Conservation (phyloP, 2,113 vertebrate genomes). For the Excalfactoria chinensis region DNA sequence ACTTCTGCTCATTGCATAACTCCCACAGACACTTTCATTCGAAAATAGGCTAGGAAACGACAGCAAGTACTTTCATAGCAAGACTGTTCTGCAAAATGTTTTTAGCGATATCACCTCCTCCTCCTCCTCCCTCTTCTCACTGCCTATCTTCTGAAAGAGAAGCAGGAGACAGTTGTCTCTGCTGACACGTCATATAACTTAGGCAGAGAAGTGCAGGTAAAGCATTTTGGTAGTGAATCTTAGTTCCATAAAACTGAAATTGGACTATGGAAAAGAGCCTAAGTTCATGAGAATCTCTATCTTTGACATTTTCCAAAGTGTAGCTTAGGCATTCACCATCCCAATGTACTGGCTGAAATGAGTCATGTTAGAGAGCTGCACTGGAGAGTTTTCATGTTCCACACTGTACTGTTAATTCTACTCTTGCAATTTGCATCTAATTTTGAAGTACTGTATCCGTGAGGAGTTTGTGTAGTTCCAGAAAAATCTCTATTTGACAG, state of each 20-base stretch:
- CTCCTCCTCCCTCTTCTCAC: not conserved
- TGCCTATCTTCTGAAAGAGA: slow-evolving; percentile 35
- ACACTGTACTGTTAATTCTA: not conserved
- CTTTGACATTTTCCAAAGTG: slow-evolving; percentile 14
- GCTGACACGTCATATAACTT: slow-evolving; percentile 39
- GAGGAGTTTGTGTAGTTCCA: not conserved
- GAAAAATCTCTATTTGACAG: not conserved
- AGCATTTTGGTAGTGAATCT: not conserved
- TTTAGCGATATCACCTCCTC: slow-evolving; percentile 57
- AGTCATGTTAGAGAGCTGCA: not conserved
- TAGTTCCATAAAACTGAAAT: not conserved
- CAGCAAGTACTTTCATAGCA: slow-evolving; percentile 17
- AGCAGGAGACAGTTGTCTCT: slow-evolving; percentile 35
- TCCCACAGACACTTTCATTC: not conserved
- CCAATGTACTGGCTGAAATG: not conserved
- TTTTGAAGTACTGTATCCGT: not conserved
- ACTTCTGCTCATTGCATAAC: not conserved
- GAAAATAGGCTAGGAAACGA: slow-evolving; percentile 58
- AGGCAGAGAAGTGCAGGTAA: not conserved
- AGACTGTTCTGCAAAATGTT: slow-evolving; percentile 22
- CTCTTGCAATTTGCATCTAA: not conserved
- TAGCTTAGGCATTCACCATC: not conserved
- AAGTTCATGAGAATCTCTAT: slow-evolving; percentile 13
- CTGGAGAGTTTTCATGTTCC: not conserved
- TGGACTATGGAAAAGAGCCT: not conserved